phyloP scores from a whole-genome alignment of 2,113 vertebrate genomes.

The Anarhynchus alexandrinus region DNA sequence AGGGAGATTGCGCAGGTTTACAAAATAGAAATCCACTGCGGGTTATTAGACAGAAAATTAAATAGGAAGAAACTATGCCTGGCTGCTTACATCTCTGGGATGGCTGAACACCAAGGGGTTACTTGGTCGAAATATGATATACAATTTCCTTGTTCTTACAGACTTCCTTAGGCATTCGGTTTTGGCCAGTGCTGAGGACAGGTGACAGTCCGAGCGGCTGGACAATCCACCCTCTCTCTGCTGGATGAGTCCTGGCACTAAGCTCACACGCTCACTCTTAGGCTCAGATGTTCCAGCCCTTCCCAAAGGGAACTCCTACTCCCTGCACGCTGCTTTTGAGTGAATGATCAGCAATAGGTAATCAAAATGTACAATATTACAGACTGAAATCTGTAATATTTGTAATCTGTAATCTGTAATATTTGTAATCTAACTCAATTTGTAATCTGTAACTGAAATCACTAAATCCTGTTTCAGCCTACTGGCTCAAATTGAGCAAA shows the following conservation, averaged over 20 bases:
- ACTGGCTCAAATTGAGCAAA: neutral
- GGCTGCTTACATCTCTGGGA: neutral
- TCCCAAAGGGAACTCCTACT: neutral
- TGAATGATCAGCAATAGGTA: neutral
- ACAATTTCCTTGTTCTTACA: conserved; percentile 23
- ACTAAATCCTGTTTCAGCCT: neutral
- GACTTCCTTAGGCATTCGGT: neutral
- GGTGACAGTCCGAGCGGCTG: neutral
- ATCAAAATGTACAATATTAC: neutral
- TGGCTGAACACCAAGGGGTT: neutral
- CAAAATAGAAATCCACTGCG: neutral
- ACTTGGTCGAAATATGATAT: neutral
- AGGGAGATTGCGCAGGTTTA: neutral
- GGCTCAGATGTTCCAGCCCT: neutral
- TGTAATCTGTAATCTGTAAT: too few relatives aligned
- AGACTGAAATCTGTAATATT: too few relatives aligned
- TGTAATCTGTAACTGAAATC: too few relatives aligned
- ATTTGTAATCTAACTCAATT: too few relatives aligned
- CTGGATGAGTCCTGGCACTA: neutral
- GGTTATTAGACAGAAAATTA: neutral
- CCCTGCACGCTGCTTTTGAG: neutral
- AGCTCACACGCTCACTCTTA: neutral
- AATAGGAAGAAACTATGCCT: neutral
- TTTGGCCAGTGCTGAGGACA: neutral
- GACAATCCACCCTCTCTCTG: neutral